These are phyloP conservation scores for Lasiurus cinereus DNA, from an alignment of 2,113 vertebrate genomes.

Conservation along the genomic window DNA sequence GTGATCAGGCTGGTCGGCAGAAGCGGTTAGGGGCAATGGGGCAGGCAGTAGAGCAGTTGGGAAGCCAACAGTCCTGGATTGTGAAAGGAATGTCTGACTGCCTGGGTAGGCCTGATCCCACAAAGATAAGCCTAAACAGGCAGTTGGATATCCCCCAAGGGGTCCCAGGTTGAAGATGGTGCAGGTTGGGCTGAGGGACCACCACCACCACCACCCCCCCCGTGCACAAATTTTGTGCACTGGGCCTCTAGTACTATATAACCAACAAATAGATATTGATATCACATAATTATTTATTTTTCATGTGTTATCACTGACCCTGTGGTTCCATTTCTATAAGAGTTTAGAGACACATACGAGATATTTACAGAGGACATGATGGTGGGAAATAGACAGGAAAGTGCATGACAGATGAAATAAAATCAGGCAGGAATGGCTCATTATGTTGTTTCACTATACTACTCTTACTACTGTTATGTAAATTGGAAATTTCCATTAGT, in stretches of 20 bases:
- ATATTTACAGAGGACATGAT: not conserved
- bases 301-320: not conserved
- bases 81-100: no score
- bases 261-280: not conserved
- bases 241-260: not conserved
- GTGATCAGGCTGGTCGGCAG: no score
- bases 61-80: no score
- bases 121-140: no score
- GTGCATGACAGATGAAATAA: not conserved
- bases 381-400: not conserved
- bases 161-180: no score
- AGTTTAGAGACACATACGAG: not conserved
- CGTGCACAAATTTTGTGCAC: no score
- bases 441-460: not conserved
- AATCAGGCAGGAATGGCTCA: not conserved
- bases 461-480: not conserved
- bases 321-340: not conserved
- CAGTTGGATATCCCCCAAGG: no score
- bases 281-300: slow-evolving; percentile 28
- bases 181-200: no score
- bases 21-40: no score
- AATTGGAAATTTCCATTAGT: not conserved
- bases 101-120: no score
- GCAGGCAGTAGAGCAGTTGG: no score
- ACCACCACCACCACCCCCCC: no score